Evolutionary conservation across 2,888 invertebrate genomes (phyloP), one percentile per base, ranked within the genome.

Genomic region (Ophion slaviceki): DNA sequence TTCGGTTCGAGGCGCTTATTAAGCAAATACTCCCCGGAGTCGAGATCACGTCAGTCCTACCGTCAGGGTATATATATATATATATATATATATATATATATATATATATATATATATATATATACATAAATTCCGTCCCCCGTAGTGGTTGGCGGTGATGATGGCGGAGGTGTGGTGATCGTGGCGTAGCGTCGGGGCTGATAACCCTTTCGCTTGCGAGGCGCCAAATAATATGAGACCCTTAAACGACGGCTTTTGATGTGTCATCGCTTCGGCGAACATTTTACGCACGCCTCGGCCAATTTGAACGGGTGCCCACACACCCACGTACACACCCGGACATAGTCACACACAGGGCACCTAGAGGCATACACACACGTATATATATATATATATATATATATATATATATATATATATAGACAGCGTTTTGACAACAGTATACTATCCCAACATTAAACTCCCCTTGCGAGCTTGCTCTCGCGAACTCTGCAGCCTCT

Each of bases 191-290:
- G 77, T 74, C 77, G 87, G 76, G 75, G 76, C 88, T 89, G 92
- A 91, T 91, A 93, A 93, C 93, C 93, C 93, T 92, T 93, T 92
- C 87, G 90, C 87, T 89, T 82, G 79, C 87, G 86, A 78, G 79
- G 87, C 88, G 90, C 88, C 91, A 90, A 92, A 92, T 92, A 93
- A 93, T 92, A 91, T 90, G 90, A 90, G 88, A 89, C 92, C 91
- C 92, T 92, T 91, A 92, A 92, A 91, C 90, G 91, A 89, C 82
- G 86, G 89, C 92, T 91, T 93, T 93, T 93, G 93, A 93, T 93
- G 91, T 93, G 91, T 91, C 92, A 89, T 89, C 92, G 92, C 92
- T 91, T 90, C 91, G 90, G 84, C 90, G 91, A 90, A 89, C 92
- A 92, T 92, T 91, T 91, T 87, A 90, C 89, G 91, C 87, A 88